These are phyloP conservation scores for Poliocrania exsul DNA, from an alignment of 2,797 vertebrate genomes.

Conservation along the genomic window DNA sequence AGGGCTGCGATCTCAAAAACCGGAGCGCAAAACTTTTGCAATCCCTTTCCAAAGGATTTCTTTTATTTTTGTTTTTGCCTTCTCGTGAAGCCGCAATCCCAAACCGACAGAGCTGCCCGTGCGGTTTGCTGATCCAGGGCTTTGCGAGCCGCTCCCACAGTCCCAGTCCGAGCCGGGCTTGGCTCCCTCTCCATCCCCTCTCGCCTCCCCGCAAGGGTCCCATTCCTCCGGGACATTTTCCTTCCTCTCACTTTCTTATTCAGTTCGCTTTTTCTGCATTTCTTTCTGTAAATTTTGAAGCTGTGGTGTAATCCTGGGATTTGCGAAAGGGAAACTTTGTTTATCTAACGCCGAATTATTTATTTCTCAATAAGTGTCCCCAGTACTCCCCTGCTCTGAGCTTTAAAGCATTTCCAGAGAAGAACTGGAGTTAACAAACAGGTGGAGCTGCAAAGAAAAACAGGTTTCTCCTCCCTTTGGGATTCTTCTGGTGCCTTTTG, in stretches of 20 bases:
- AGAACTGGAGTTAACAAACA: fast-evolving
- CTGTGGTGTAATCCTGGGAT: neutral
- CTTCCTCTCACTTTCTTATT: neutral
- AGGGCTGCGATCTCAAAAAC: neutral
- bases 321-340: neutral
- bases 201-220: fast-evolving
- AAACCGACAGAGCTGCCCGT: fast-evolving
- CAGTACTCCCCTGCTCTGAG: neutral
- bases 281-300: neutral
- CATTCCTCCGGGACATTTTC: fast-evolving
- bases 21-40: neutral
- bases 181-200: fast-evolving
- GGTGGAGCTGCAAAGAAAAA: neutral
- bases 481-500: neutral
- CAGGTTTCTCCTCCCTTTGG: neutral
- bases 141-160: neutral
- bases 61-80: neutral
- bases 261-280: neutral
- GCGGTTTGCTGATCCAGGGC: neutral
- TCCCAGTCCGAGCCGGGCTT: neutral
- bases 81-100: neutral
- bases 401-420: neutral
- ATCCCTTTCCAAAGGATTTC: fast-evolving
- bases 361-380: neutral
- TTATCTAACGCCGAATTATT: neutral